Evolutionary conservation across 2,797 vertebrate species (phyloP).

Genomic region (Capromys pilorides): DNA sequence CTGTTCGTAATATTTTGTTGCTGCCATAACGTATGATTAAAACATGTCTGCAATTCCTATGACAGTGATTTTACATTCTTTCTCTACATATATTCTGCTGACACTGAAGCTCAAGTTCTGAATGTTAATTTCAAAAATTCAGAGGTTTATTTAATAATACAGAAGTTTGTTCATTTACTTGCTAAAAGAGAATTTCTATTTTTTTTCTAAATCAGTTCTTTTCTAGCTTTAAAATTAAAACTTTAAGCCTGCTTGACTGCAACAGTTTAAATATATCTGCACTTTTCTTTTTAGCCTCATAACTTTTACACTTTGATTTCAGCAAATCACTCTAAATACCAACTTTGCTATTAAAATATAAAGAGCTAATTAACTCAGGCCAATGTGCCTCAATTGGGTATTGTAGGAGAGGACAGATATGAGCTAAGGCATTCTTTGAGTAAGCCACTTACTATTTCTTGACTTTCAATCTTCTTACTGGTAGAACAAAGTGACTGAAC

Average conservation of each 20-base stretch:
- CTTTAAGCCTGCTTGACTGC: constrained; percentile 35
- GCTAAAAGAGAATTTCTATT: constrained; percentile 9
- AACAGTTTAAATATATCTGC: constrained; percentile 47
- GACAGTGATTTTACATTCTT: constrained; percentile 74
- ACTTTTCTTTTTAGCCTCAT: constrained; percentile 42
- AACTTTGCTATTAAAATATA: constrained; percentile 33
- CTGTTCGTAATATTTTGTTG: constrained; percentile 86
- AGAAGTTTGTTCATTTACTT: constrained; percentile 50
- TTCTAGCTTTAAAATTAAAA: constrained; percentile 63
- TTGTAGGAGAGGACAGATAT: constrained; percentile 5
- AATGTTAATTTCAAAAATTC: constrained; percentile 76
- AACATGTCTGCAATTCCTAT: constrained; percentile 82
- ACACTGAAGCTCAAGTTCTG: constrained; percentile 77
- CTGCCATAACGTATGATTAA: constrained; percentile 87
- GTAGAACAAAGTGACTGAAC: constrained; percentile 67
- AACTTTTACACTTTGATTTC: constrained; percentile 39
- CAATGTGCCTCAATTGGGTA: constrained; percentile 36
- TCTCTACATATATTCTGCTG: constrained; percentile 66
- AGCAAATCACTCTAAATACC: constrained; percentile 25
- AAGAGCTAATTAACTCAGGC: constrained; percentile 22
- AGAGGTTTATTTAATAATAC: constrained; percentile 60
- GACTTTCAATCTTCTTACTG: constrained; percentile 74
- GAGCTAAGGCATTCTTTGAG: constrained; percentile 42
- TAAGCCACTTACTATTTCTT: constrained; percentile 74
- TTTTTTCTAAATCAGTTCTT: constrained; percentile 54